These are phyloP conservation scores for Chironomus tepperi DNA, from an alignment of 1,140 invertebrate genomes.

Conservation along the genomic window DNA sequence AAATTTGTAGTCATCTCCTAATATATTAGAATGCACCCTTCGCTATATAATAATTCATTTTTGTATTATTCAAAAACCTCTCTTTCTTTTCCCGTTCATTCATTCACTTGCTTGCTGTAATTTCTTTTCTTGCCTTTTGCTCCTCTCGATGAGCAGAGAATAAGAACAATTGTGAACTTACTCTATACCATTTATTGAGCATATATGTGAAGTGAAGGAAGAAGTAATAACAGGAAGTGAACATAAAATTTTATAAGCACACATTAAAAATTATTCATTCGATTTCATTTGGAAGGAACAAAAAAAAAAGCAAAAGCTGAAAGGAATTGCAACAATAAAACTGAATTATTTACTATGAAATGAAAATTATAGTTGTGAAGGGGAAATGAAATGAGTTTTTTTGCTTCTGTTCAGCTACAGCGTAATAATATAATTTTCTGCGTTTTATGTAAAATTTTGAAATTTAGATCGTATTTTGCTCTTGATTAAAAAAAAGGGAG, in stretches of 20 bases:
- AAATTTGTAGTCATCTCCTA: slow-evolving; percentile 13
- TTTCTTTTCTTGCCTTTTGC: too few species aligned
- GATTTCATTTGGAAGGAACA: neutral
- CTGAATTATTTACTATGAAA: neutral
- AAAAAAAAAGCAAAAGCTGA: neutral
- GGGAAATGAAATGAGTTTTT: too few species aligned
- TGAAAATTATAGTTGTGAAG: too few species aligned
- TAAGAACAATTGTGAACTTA: too few species aligned
- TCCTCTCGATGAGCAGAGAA: too few species aligned
- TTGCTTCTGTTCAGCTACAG: too few species aligned
- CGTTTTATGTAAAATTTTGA: too few species aligned
- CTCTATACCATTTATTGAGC: neutral
- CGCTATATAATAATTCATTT: slow-evolving; percentile 9
- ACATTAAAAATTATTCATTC: slow-evolving; percentile 15
- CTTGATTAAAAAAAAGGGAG: too few species aligned
- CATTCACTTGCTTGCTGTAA: too few species aligned
- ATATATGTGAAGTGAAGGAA: slow-evolving; percentile 6
- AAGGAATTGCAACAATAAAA: neutral
- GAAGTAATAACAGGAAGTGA: slow-evolving; percentile 1
- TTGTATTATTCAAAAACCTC: neutral
- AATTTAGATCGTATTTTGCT: too few species aligned
- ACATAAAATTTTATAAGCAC: slow-evolving; percentile 9
- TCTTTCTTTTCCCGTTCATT: neutral
- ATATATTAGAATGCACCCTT: slow-evolving; percentile 8
- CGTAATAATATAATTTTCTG: too few species aligned